Evolutionary conservation across 2,797 vertebrate genomes (phyloP).

Genomic region (Dicrostonyx torquatus): DNA sequence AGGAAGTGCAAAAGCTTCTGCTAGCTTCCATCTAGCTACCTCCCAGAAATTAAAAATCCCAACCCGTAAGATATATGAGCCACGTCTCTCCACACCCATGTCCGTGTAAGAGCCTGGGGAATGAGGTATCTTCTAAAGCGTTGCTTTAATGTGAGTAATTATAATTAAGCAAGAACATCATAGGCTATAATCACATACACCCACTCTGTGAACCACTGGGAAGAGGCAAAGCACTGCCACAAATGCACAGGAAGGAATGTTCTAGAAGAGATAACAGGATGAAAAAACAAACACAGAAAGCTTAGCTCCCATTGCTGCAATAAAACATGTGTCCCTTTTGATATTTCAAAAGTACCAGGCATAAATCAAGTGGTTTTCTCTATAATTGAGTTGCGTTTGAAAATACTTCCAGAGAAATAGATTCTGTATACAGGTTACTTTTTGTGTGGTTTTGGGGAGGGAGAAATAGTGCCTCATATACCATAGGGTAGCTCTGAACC

Average conservation of each 20-base stretch:
- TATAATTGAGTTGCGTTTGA: not conserved
- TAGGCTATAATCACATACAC: slow-evolving; percentile 56
- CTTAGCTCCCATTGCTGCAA: not conserved
- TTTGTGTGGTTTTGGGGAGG: not conserved
- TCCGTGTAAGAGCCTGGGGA: not conserved
- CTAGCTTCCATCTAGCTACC: slow-evolving; percentile 39
- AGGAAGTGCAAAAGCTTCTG: slow-evolving; percentile 15
- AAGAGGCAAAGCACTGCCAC: not conserved
- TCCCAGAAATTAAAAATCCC: slow-evolving; percentile 55
- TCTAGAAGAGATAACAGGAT: slow-evolving; percentile 51
- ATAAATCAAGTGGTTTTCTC: not conserved
- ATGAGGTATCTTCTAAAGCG: not conserved
- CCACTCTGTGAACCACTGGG: not conserved
- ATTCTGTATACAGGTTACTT: not conserved
- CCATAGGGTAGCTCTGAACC: not conserved
- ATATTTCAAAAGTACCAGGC: not conserved
- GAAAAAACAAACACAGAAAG: not conserved
- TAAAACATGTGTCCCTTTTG: not conserved
- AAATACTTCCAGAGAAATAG: not conserved
- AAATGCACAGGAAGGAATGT: slow-evolving; percentile 31
- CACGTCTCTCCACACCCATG: not conserved
- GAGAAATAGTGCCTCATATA: not conserved
- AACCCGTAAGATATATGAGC: not conserved
- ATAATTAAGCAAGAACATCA: slow-evolving; percentile 64
- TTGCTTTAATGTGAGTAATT: slow-evolving; percentile 68